A percentile compares a stretch with the other conserved stretches of the same genome.
phyloP scores from a whole-genome alignment of 2,113 vertebrate genomes.

The Caloenas nicobarica region DNA sequence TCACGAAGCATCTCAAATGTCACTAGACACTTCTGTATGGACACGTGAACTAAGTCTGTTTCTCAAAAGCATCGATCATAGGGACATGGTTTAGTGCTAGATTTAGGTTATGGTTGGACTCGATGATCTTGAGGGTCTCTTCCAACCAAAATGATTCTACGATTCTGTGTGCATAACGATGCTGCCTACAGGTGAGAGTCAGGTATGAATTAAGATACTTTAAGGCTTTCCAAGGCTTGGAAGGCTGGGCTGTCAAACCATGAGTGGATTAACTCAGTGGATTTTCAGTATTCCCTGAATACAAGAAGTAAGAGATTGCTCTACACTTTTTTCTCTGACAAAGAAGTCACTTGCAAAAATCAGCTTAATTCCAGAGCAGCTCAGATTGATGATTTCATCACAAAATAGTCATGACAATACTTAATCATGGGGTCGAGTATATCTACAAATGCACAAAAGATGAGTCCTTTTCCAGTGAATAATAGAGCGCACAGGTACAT shows the following conservation, averaged over 20 bases:
- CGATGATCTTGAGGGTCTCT: no score
- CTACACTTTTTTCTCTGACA: neutral
- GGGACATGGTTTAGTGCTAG: no score
- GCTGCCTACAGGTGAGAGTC: neutral
- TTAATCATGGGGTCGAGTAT: neutral
- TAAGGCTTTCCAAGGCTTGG: neutral
- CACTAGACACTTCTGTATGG: neutral
- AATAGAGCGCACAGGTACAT: neutral
- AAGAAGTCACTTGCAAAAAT: neutral
- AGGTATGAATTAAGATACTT: neutral
- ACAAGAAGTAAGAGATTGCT: neutral
- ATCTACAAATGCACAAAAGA: neutral
- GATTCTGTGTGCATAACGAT: neutral
- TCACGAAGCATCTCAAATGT: neutral
- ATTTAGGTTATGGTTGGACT: no score
- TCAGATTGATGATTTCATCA: neutral
- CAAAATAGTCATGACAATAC: constrained; percentile 8
- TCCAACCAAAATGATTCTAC: no score
- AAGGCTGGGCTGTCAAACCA: neutral
- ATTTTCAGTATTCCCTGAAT: neutral
- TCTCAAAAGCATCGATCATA: neutral
- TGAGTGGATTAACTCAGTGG: neutral
- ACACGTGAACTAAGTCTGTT: neutral
- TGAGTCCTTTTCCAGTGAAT: neutral
- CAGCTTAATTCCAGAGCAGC: neutral